A percentile compares a stretch with the other conserved stretches of the same genome.
Evolutionary conservation across 1,140 invertebrate genomes (phyloP).

Genomic region (Drosophila sp.): DNA sequence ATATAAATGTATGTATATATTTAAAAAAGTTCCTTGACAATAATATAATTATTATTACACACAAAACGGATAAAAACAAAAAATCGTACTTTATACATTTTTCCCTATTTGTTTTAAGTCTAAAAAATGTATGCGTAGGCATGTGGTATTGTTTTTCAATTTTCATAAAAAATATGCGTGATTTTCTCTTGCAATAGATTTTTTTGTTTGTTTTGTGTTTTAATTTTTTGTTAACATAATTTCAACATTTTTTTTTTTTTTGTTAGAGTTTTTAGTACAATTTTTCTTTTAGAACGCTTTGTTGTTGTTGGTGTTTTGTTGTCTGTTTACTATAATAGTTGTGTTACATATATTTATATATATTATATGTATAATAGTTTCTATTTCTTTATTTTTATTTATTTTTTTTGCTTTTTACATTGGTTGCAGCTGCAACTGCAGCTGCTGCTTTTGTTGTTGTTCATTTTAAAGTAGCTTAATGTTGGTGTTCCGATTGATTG

Average conservation of each 20-base stretch:
- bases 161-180: slow-evolving; percentile 55
- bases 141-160: slow-evolving; percentile 11
- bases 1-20: slow-evolving; percentile 51
- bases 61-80: slow-evolving; percentile 52
- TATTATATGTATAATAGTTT: slow-evolving; percentile 69
- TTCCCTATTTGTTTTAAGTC: slow-evolving; percentile 18
- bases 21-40: slow-evolving; percentile 65
- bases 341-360: slow-evolving; percentile 52
- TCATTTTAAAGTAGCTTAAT: slow-evolving; percentile 34
- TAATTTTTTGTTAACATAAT: slow-evolving; percentile 25
- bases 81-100: slow-evolving; percentile 38
- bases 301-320: slow-evolving; percentile 51
- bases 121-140: slow-evolving; percentile 45
- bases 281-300: slow-evolving; percentile 63
- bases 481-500: slow-evolving; percentile 33
- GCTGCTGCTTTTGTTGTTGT: slow-evolving; percentile 18
- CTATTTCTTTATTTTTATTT: slow-evolving; percentile 22
- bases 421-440: slow-evolving; percentile 32
- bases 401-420: slow-evolving; percentile 74
- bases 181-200: slow-evolving; percentile 30
- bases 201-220: slow-evolving; percentile 42
- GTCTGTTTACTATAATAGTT: slow-evolving; percentile 55
- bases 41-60: slow-evolving; percentile 74
- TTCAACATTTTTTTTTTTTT: slow-evolving; percentile 37
- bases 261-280: slow-evolving; percentile 59